Base-by-base conservation (phyloP, 2,113 vertebrate genomes). In the Ascaphus truei region DNA sequence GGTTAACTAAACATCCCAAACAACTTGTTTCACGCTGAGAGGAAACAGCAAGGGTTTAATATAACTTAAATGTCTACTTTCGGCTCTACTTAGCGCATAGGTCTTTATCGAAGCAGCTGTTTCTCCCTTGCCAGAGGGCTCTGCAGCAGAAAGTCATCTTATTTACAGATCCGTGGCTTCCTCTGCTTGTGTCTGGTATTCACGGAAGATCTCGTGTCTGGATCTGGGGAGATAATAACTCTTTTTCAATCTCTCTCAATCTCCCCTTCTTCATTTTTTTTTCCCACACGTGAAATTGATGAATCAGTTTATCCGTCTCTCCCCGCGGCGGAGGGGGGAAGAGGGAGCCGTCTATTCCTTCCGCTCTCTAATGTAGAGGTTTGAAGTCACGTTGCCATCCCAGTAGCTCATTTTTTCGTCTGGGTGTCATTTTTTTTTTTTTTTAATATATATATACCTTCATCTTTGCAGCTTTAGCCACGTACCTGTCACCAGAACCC, bases 161-260 rank as follows among this genome's bases (percentile, higher is more conserved):
- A 69, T 34, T 69, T 69, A 69, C 66, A 60, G 43, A 69, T 59
- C 31, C 55, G 33, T 22, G 1, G 18, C 20, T 68, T 43, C 33
- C 37, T 30, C 26, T 16, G 15, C 11, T 30, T 20, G 22, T 34
- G 31, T 29, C 55, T 68, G 16, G 29, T 27, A 12, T n/a, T 52
- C 56, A 30, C 15, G 43, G 5, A 20, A 45, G 39, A 33, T 25
- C 36, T 45, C 22, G 20, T 11, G 30, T 36, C 39, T 50, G 13
- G 16, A 30, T 60, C 53, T 48, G 9, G 2, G 26, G 13, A 39
- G 48, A 65, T 53, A 62, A 65, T 39, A 37, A 29, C 15, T 26
- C 62, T 64, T 37, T 51, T 37, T 51, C 23, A 10, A 64, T 64
- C 47, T 37, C 31, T 20, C 31, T n/a, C n/a, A n/a, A n/a, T n/a